Conservation (phyloP, 2,113 vertebrate species). For the Salvelinus fontinalis region DNA sequence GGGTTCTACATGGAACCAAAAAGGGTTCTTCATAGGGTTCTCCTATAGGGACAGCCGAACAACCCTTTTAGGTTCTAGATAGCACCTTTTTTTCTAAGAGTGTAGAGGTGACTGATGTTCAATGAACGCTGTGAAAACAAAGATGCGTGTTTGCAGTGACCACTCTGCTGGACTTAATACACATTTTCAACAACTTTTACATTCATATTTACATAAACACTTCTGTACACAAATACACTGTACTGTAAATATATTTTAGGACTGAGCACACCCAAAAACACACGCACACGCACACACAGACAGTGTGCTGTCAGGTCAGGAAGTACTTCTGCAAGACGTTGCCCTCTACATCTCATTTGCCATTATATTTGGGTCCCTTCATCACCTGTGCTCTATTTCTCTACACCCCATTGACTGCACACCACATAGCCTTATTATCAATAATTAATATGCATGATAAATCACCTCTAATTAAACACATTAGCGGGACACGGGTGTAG, state of each 20-base stretch:
- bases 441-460: conserved; percentile 54
- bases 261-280: background rate
- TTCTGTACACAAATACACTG: background rate
- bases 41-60: too few relatives aligned
- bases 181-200: background rate
- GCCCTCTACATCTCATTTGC: conserved; percentile 26
- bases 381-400: conserved; percentile 41
- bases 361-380: conserved; percentile 43
- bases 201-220: background rate
- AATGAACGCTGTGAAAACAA: too few relatives aligned
- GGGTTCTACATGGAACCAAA: too few relatives aligned
- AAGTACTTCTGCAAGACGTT: background rate
- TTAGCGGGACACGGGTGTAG: conserved; percentile 39
- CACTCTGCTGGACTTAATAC: background rate
- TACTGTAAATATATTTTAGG: too few relatives aligned
- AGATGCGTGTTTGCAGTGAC: too few relatives aligned
- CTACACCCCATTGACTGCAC: conserved; percentile 41
- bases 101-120: too few relatives aligned
- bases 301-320: background rate
- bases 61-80: too few relatives aligned
- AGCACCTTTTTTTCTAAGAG: too few relatives aligned
- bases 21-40: too few relatives aligned
- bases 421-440: conserved; percentile 35
- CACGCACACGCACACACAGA: conserved; percentile 9
- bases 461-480: conserved; percentile 58